Base-by-base conservation (phyloP, 2,797 vertebrate species). In the Glossophaga mutica region DNA sequence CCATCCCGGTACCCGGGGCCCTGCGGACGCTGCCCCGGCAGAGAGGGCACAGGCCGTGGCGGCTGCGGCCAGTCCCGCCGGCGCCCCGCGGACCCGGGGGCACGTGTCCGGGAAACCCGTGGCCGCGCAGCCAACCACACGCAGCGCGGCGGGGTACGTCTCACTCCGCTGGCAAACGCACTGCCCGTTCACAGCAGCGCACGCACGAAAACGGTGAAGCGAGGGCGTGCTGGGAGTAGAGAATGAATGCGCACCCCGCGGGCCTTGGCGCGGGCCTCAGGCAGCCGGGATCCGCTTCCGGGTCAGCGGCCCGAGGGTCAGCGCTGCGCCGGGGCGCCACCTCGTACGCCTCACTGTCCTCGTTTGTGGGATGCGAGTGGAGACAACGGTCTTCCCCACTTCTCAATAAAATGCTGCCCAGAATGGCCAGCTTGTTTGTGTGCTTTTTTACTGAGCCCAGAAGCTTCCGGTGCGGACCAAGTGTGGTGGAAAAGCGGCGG, bases 391-490 rank as follows among this genome's bases (percentile, higher is more conserved):
- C 32, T 29, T 29, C 15, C 65, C 79, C 44, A n/a, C 24, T 21
- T 57, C 29, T 85, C 52, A 22, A 15, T 3, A 68, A 67, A 86
- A 34, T 14, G 77, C 55, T 50, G n/a, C 39, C 52, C 65, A 50
- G 46, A 34, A 50, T 5, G 18, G 8, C 29, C 59, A 15, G 8
- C 29, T 52, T 96, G 70, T 86, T 42, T 83, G 71, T 19, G 78
- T 83, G 0, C 52, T 62, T 67, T 68, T 55, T 84, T 97, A 97
- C 79, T 91, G 95, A 92, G 77, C 90, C 87, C 94, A 85, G 89
- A 65, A 89, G 77, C 96, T 92, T 93, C 96, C 68, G 86, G 84
- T 15, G 81, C 91, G 95, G 91, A 92, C 87, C 74, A 95, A 44
- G 57, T 88, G 92, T 94, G 96, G 90, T 94, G 96, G 85, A 94